Evolutionary conservation across 2,113 vertebrate genomes (phyloP), one percentile per base, ranked within the genome.

Genomic region (Albula goreensis): DNA sequence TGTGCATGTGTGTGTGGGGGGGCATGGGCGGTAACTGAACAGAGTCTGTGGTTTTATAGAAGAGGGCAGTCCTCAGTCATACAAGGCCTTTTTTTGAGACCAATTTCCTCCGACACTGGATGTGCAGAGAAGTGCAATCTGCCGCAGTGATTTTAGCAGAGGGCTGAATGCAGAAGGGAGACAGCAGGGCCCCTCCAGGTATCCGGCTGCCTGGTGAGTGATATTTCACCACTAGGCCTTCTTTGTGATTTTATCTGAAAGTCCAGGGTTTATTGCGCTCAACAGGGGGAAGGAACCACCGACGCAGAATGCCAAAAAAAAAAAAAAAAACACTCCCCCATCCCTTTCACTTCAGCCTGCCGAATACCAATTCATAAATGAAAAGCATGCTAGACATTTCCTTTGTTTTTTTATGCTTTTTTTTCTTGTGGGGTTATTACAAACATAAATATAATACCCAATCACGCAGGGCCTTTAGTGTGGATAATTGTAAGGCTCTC

Each of bases 131-230:
- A 12, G 82, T 60, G 15, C 9, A 51, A 74, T 48, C 48, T 74
- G 66, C 66, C 66, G 6, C 66, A 80, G 12, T 84, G 83, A 84
- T 84, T 84, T 84, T 8, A 22, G 63, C 83, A 52, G 83, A 84
- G 66, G 83, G 83, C 51, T 13, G 63, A 74, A 60, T 66, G 49
- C 48, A 50, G 63, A 9, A 2, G 31, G 31, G 31, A 41, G 63
- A 60, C 83, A 52, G 83, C 12, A 60, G 63, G 63, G 60, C 63
- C 63, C 31, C 83, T 74, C 53, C 60, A 25, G 63, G 83, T 60
- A 50, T 31, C 60, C n/a, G 48, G 83, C 83, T n/a, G 48, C 50
- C 4, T 12, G 12, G 48, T 49, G 5, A 50, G 63, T 84, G 49
- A 83, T 84, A 74, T 84, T 51, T 84, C 83, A 84, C 10, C 83